These are phyloP conservation scores for Pinna nobilis DNA, from an alignment of 1,140 invertebrate species.

Conservation along the genomic window DNA sequence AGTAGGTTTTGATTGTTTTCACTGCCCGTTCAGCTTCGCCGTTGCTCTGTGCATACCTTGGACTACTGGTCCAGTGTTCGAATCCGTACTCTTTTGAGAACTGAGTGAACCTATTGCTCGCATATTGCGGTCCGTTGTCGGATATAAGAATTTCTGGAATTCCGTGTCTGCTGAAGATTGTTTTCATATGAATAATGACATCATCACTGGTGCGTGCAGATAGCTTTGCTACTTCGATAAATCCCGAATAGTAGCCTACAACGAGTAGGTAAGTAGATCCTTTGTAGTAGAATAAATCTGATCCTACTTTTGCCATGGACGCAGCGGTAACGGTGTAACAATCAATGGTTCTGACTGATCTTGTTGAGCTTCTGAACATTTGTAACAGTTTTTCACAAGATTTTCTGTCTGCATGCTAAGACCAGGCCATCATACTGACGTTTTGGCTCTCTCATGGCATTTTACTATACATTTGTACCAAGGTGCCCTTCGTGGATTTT, in stretches of 20 bases:
- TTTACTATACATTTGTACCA: slow-evolving; percentile 47
- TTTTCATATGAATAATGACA: background rate
- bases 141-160: slow-evolving; percentile 6
- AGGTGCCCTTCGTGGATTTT: slow-evolving; percentile 46
- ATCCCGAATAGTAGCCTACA: slow-evolving; percentile 12
- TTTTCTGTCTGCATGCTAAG: slow-evolving; percentile 52
- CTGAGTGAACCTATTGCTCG: background rate
- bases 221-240: background rate
- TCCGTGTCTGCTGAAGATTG: background rate
- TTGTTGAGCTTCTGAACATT: slow-evolving; percentile 11
- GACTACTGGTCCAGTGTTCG: slow-evolving; percentile 6
- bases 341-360: slow-evolving; percentile 3
- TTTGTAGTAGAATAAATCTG: slow-evolving; percentile 26
- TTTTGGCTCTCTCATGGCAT: slow-evolving; percentile 31
- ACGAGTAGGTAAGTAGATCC: background rate
- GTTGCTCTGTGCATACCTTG: slow-evolving; percentile 10
- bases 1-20: no score
- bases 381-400: background rate
- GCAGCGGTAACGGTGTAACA: background rate
- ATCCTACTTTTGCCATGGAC: slow-evolving; percentile 22
- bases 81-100: slow-evolving; percentile 1
- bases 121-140: slow-evolving; percentile 11
- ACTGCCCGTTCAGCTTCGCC: no score
- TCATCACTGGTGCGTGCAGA: background rate
- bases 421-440: slow-evolving; percentile 50